A percentile compares a stretch with the other conserved stretches of the same genome.
Conservation (phyloP, 2,113 vertebrate genomes). For the Sylvia atricapilla region DNA sequence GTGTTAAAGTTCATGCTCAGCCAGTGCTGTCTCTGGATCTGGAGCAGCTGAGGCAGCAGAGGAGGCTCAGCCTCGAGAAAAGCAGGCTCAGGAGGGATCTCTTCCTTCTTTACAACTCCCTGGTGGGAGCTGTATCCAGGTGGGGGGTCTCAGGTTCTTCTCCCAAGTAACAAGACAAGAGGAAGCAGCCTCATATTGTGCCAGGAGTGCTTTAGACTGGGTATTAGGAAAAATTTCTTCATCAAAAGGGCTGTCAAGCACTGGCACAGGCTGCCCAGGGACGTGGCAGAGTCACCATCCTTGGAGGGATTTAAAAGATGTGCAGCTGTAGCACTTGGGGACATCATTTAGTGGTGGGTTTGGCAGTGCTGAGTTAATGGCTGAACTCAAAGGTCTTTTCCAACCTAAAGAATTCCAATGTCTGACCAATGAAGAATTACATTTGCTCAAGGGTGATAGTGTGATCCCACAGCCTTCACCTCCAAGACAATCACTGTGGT, state of each 20-base stretch:
- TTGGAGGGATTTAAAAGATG: neutral
- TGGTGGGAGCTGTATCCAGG: neutral
- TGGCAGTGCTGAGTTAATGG: neutral
- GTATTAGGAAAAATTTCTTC: neutral
- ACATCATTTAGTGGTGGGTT: neutral
- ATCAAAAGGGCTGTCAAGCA: neutral
- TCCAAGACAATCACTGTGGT: neutral
- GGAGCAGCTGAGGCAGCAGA: neutral
- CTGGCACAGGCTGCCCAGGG: neutral
- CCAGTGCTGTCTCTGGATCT: neutral
- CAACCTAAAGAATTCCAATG: neutral
- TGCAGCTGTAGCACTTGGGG: neutral
- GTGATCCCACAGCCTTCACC: neutral
- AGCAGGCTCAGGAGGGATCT: neutral
- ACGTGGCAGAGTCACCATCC: neutral
- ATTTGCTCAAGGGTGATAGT: neutral
- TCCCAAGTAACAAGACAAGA: neutral
- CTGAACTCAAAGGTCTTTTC: neutral
- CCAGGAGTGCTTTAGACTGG: neutral
- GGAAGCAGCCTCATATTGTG: neutral
- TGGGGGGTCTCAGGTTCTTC: neutral
- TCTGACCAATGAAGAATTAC: neutral
- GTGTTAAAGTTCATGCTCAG: fast-evolving
- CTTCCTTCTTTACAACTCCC: neutral
- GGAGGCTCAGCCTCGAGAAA: neutral